A percentile compares a stretch with the other conserved stretches of the same genome.
Conservation (phyloP, 2,797 vertebrate genomes). For the Brachyalestes nurse region DNA sequence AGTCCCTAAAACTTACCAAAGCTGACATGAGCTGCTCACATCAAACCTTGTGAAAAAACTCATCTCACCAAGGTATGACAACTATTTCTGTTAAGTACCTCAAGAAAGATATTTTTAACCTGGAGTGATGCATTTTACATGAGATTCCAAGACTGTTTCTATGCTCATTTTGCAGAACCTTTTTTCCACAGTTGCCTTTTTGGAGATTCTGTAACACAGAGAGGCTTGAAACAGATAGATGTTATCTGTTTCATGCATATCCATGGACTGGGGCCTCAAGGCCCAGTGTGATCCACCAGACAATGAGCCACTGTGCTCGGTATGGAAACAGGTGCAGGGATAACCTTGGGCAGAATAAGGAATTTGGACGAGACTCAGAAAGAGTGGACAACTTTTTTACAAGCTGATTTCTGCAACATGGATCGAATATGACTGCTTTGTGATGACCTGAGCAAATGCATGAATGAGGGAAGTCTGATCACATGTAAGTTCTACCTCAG, state of each 20-base stretch:
- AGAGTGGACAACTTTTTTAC: background rate
- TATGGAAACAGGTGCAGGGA: background rate
- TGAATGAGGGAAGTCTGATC: no score
- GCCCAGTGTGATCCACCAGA: background rate
- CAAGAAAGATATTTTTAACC: conserved; percentile 7
- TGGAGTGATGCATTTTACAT: conserved; percentile 6
- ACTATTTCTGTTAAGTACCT: conserved; percentile 11
- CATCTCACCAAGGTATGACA: background rate
- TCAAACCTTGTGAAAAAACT: no score
- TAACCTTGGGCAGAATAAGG: background rate
- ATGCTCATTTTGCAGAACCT: conserved; percentile 10
- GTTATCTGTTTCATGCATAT: background rate
- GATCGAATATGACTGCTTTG: background rate
- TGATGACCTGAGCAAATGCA: background rate
- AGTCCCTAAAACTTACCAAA: background rate
- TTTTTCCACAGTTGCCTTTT: background rate
- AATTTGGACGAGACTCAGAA: background rate
- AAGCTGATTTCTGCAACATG: background rate
- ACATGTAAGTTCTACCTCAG: no score
- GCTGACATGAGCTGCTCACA: background rate
- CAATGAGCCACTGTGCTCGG: background rate
- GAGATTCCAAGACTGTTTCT: conserved; percentile 27
- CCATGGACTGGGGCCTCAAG: background rate
- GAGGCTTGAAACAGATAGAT: background rate
- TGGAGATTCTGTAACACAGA: background rate